Evolutionary conservation across 2,888 invertebrate genomes (phyloP), one percentile per base, ranked within the genome.

Genomic region (Heliconius sara): DNA sequence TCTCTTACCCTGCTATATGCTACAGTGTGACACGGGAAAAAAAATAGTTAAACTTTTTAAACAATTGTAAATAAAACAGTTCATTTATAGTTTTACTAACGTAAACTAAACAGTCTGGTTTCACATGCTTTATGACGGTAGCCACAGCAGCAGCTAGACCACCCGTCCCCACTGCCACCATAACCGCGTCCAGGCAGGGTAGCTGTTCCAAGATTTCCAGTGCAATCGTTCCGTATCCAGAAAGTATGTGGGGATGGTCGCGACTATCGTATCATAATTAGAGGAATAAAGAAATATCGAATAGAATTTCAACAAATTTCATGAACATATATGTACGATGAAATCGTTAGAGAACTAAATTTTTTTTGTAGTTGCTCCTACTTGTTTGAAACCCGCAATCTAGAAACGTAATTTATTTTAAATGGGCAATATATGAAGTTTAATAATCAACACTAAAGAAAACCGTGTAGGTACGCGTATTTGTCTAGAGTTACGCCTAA

Each of bases 151-250:
- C 98, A 71, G 98, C 97, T 9, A 99, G 95, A 0, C 99, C 99
- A 16, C 97, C 98, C 25, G 98, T 98, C 3, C 99, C 99, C 1
- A 99, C 97, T 0, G 99, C 99, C 30, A 99, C 96, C 10, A 99
- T 95, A 63, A 99, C 96, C 0, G 99, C 99, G 89, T 99, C 99
- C 19, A 98, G 96, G 79, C 97, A 95, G 0, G 97, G 96, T 0
- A 98, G 97, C 89, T 99, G 98, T 84, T 99, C 98, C 66, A 98
- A 90, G 77, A 99, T 98, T 92, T 99, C 99, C 85, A 99, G 89
- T 3, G 98, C 99, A 86, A 99, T 94, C 0, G 98, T 98, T 13
- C 99, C 99, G 91, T 98, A 98, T 0, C 99, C 99, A 0, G 98
- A 97, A 89, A 99, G 96, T 67, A 99, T 97, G 87, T 98, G 96